Percentiles rank a stretch among this genome's conserved stretches.
phyloP scores from a whole-genome alignment of 1,140 invertebrate genomes.

The Teleogryllus occipitalis region DNA sequence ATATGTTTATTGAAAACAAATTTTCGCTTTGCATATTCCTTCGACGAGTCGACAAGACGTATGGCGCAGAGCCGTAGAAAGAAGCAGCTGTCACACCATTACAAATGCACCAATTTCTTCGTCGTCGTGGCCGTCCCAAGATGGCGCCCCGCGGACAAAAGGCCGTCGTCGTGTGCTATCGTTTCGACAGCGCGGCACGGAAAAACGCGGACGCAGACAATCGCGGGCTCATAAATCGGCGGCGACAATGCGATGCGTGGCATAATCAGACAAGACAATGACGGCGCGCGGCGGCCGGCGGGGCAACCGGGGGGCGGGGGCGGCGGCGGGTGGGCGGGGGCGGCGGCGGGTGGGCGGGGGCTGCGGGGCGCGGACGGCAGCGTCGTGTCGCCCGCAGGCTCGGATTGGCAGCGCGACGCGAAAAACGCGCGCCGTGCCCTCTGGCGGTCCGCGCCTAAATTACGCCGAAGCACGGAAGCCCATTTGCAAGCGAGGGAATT shows the following conservation, averaged over 20 bases:
- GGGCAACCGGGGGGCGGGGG: too few relatives aligned
- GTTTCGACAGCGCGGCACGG: background rate
- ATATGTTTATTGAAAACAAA: background rate
- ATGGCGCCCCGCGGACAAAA: background rate
- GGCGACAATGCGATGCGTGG: background rate
- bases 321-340: too few relatives aligned
- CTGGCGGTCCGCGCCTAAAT: background rate
- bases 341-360: too few relatives aligned
- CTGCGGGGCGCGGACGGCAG: too few relatives aligned
- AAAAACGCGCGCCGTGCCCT: too few relatives aligned
- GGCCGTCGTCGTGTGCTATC: background rate
- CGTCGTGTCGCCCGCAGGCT: too few relatives aligned
- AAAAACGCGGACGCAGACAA: background rate
- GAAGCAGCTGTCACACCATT: background rate
- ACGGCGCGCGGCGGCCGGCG: background rate
- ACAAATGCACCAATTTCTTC: background rate
- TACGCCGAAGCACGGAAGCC: background rate
- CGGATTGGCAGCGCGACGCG: too few relatives aligned
- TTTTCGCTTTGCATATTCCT: background rate
- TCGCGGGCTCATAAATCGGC: background rate
- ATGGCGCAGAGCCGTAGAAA: background rate
- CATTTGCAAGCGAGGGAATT: background rate
- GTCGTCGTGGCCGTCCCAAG: background rate
- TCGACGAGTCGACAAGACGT: background rate
- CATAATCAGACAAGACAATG: slow-evolving; percentile 4